Evolutionary conservation across 2,888 invertebrate species (phyloP).

Genomic region (Leptothorax acervorum): DNA sequence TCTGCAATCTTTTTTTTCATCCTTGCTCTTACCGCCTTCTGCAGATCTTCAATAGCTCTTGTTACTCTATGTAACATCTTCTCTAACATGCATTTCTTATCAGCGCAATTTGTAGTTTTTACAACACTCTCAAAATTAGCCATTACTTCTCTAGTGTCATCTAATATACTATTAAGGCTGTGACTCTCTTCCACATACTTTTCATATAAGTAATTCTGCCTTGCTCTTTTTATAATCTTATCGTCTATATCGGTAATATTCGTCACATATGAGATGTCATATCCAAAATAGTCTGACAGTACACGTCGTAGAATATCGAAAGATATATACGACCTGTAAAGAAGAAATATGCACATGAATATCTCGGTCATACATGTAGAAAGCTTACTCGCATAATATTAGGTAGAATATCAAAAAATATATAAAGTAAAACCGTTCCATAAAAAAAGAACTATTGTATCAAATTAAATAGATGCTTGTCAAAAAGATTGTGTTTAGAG

Average conservation of each 20-base stretch:
- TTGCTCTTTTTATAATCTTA: constrained; percentile 98
- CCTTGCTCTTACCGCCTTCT: constrained; percentile 88
- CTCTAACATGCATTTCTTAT: constrained; percentile 95
- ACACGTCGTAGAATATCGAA: constrained; percentile 98
- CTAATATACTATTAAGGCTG: constrained; percentile 88
- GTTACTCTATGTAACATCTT: constrained; percentile 91
- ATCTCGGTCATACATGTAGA: background rate
- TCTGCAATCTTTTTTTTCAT: constrained; percentile 87
- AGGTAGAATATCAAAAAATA: background rate
- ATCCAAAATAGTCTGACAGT: constrained; percentile 96
- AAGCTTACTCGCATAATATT: background rate
- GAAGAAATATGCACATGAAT: constrained; percentile 34
- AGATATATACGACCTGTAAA: constrained; percentile 96
- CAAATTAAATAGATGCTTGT: background rate
- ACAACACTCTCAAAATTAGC: constrained; percentile 88
- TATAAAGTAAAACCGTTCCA: background rate
- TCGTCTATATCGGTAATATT: constrained; percentile 99
- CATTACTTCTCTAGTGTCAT: constrained; percentile 91
- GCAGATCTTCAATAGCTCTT: constrained; percentile 89
- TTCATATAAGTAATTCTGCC: constrained; percentile 95
- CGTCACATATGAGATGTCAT: constrained; percentile 97
- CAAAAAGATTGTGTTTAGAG: background rate
- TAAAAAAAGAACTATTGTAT: background rate
- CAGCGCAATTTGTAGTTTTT: constrained; percentile 91
- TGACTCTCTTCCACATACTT: constrained; percentile 89